These are phyloP conservation scores for Eledone cirrhosa DNA, from an alignment of 2,888 invertebrate species.

Conservation along the genomic window DNA sequence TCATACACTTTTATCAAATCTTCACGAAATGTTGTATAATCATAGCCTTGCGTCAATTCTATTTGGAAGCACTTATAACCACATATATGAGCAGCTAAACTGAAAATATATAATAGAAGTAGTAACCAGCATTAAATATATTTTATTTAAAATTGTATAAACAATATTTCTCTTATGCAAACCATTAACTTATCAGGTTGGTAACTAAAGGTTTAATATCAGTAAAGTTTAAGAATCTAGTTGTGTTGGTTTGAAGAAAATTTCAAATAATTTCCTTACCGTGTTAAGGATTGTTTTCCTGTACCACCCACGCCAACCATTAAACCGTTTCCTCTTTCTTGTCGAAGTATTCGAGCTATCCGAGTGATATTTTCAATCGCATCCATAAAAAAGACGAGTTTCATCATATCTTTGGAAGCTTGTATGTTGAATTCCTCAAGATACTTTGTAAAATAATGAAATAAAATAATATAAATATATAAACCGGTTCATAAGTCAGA, in stretches of 20 bases:
- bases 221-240: background rate
- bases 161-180: background rate
- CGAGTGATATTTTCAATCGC: slow-evolving; percentile 67
- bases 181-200: no score
- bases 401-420: slow-evolving; percentile 79
- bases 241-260: background rate
- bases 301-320: slow-evolving; percentile 68
- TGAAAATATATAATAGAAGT: slow-evolving; percentile 38
- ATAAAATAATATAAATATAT: no score
- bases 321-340: slow-evolving; percentile 67
- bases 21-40: slow-evolving; percentile 83
- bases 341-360: slow-evolving; percentile 66
- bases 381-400: slow-evolving; percentile 82
- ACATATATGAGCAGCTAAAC: slow-evolving; percentile 66
- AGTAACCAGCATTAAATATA: background rate
- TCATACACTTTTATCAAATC: slow-evolving; percentile 83
- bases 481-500: no score
- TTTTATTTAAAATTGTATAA: background rate
- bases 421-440: slow-evolving; percentile 84
- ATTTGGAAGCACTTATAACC: slow-evolving; percentile 82
- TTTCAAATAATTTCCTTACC: slow-evolving; percentile 44
- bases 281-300: slow-evolving; percentile 68
- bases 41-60: slow-evolving; percentile 85
- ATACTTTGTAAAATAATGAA: slow-evolving; percentile 70
- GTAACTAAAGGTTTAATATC: background rate